Conservation (phyloP, 2,888 invertebrate species). For the Chirona hameri region DNA sequence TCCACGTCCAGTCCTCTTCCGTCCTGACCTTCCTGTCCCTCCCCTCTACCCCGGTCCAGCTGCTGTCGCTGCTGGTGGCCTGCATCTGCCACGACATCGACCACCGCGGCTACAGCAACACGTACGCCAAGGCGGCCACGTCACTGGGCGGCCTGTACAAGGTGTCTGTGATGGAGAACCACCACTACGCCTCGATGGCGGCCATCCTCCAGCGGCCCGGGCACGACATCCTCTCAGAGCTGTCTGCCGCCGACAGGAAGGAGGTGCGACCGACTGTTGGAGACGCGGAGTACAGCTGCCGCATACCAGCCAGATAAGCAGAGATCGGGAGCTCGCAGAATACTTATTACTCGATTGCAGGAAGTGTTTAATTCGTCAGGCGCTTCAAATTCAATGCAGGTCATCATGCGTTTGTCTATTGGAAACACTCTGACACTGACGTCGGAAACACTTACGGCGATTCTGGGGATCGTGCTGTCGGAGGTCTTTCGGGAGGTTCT, state of each 20-base stretch:
- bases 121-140: constrained; percentile 56
- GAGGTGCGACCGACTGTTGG: neutral
- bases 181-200: constrained; percentile 54
- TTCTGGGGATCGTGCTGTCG: too few relatives aligned
- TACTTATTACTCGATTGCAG: too few relatives aligned
- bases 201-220: neutral
- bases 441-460: too few relatives aligned
- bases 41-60: neutral
- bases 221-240: neutral
- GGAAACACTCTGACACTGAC: too few relatives aligned
- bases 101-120: constrained; percentile 61
- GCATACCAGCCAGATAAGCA: neutral
- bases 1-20: too few relatives aligned
- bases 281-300: neutral
- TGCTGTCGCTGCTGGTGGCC: neutral
- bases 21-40: too few relatives aligned
- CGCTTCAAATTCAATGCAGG: too few relatives aligned
- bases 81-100: constrained; percentile 61
- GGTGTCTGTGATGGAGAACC: constrained; percentile 58
- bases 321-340: too few relatives aligned
- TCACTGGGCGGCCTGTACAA: constrained; percentile 56
- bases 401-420: too few relatives aligned
- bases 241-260: neutral
- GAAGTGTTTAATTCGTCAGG: too few relatives aligned
- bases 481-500: too few relatives aligned